These are phyloP conservation scores for Neotoma lepida DNA, from an alignment of 2,113 vertebrate genomes.

Conservation along the genomic window DNA sequence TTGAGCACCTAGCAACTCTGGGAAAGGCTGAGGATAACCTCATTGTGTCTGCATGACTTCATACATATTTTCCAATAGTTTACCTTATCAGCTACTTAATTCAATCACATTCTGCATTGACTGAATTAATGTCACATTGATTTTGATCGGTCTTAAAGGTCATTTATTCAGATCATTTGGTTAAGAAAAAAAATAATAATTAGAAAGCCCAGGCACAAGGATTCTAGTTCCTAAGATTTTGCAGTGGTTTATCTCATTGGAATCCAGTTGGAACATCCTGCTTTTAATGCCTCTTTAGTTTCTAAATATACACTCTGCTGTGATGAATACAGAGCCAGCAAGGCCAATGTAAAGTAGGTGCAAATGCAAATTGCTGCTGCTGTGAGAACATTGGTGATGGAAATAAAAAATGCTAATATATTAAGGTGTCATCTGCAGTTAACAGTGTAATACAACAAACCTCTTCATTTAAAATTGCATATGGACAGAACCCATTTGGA, in stretches of 20 bases:
- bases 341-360: conserved; percentile 13
- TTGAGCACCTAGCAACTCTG: neutral
- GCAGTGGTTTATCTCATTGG: neutral
- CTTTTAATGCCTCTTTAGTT: conserved; percentile 16
- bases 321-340: neutral
- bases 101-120: neutral
- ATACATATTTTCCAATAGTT: conserved; percentile 3
- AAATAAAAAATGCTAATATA: conserved; percentile 60
- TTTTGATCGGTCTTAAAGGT: conserved; percentile 43
- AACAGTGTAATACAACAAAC: conserved; percentile 49
- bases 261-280: neutral
- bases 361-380: conserved; percentile 60
- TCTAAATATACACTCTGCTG: conserved; percentile 34
- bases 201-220: neutral
- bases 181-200: conserved; percentile 59
- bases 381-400: neutral
- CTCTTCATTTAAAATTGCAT: conserved; percentile 47
- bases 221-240: conserved; percentile 51
- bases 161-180: conserved; percentile 20
- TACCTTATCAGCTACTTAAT: neutral
- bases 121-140: conserved; percentile 11
- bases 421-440: conserved; percentile 45
- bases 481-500: conserved; percentile 16
- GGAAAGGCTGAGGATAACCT: neutral
- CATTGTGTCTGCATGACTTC: conserved; percentile 49